phyloP scores from a whole-genome alignment of 2,888 invertebrate genomes.

The Drosophila melanosoma region DNA sequence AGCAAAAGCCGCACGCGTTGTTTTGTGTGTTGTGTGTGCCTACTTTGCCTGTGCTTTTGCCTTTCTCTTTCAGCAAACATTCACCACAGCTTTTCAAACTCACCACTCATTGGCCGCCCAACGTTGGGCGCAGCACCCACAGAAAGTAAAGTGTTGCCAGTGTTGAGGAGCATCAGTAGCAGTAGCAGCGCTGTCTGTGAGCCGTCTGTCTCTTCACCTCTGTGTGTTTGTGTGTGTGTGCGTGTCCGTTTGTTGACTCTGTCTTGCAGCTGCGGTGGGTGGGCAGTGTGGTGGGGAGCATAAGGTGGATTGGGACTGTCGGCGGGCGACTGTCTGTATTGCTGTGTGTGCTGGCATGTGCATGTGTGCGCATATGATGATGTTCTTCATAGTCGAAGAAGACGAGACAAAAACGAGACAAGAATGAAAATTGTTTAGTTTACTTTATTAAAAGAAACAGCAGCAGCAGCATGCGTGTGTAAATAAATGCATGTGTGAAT shows the following conservation, averaged over 20 bases:
- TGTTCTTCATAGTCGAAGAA: slow-evolving; percentile 59
- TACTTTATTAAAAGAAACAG: slow-evolving; percentile 77
- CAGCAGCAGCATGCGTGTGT: slow-evolving; percentile 46
- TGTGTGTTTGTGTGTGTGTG: slow-evolving; percentile 46
- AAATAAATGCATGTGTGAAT: slow-evolving; percentile 28
- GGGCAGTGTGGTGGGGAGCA: slow-evolving; percentile 42
- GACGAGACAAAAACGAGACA: slow-evolving; percentile 79
- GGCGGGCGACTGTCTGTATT: slow-evolving; percentile 20
- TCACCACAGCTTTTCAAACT: slow-evolving; percentile 56
- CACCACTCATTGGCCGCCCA: slow-evolving; percentile 58
- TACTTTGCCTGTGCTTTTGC: slow-evolving; percentile 40
- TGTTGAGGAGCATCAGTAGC: slow-evolving; percentile 22
- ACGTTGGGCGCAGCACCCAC: slow-evolving; percentile 54
- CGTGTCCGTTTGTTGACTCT: slow-evolving; percentile 78
- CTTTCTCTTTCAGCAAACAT: slow-evolving; percentile 76
- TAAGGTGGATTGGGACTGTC: slow-evolving; percentile 34
- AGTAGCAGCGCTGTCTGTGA: slow-evolving; percentile 32
- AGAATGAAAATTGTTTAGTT: slow-evolving; percentile 82
- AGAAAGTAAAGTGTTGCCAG: slow-evolving; percentile 50
- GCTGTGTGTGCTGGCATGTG: slow-evolving; percentile 23
- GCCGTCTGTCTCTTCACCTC: slow-evolving; percentile 35
- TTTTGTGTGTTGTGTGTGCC: slow-evolving; percentile 7
- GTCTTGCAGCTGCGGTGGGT: slow-evolving; percentile 47
- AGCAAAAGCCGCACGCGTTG: slow-evolving; percentile 59
- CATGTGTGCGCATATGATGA: slow-evolving; percentile 36